Evolutionary conservation across 2,888 invertebrate genomes (phyloP).

Genomic region (Ornithoptera alexandrae): DNA sequence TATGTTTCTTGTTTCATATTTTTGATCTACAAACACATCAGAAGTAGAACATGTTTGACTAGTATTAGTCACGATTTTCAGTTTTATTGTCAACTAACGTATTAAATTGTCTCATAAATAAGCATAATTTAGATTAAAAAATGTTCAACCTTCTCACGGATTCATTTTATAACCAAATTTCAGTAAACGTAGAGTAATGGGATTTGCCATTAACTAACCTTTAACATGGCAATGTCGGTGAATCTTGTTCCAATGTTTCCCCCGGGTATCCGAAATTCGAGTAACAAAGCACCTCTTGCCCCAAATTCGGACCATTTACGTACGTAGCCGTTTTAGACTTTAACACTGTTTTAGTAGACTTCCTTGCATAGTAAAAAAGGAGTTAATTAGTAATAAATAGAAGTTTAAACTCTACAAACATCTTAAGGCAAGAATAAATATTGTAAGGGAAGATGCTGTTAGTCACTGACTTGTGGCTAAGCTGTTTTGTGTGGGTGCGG

Average conservation of each 20-base stretch:
- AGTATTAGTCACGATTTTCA: too few relatives aligned
- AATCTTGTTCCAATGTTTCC: slow-evolving; percentile 30
- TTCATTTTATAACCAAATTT: background rate
- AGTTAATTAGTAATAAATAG: slow-evolving; percentile 3
- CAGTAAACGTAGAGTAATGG: slow-evolving; percentile 18
- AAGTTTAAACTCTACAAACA: slow-evolving; percentile 3
- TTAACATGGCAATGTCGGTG: slow-evolving; percentile 24
- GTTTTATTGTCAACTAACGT: too few relatives aligned
- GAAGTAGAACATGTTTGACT: too few relatives aligned
- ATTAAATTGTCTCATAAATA: too few relatives aligned
- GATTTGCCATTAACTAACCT: slow-evolving; percentile 30
- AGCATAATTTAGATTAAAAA: too few relatives aligned
- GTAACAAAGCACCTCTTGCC: slow-evolving; percentile 14
- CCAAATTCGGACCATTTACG: slow-evolving; percentile 19
- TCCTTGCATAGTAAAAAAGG: background rate
- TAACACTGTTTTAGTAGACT: background rate
- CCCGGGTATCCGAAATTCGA: slow-evolving; percentile 28
- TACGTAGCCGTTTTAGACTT: slow-evolving; percentile 12
- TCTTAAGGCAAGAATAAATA: slow-evolving; percentile 23
- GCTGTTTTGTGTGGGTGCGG: slow-evolving; percentile 37
- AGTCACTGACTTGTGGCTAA: slow-evolving; percentile 18
- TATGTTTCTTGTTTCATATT: too few relatives aligned
- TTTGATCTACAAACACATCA: too few relatives aligned
- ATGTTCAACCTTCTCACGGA: too few relatives aligned
- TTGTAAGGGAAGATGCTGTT: background rate